Percentiles rank a stretch among this genome's conserved stretches.
Evolutionary conservation across 2,113 vertebrate genomes (phyloP).

Genomic region (Hydrochoerus hydrochaeris): DNA sequence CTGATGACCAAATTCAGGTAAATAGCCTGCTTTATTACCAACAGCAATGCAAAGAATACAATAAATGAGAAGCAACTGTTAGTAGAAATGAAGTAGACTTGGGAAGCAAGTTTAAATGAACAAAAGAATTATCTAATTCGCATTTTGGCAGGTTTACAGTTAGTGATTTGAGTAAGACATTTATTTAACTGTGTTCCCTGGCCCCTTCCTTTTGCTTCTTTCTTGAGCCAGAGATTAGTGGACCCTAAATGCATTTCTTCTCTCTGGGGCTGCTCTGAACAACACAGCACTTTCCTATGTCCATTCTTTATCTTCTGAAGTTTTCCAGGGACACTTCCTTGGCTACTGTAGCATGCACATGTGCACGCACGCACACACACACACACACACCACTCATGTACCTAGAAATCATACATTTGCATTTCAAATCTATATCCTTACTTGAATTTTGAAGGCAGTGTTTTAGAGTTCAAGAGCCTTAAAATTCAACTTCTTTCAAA

Average conservation of each 20-base stretch:
- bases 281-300: background rate
- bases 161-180: background rate
- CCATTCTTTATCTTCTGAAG: conserved; percentile 53
- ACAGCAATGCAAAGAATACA: background rate
- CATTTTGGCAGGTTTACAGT: conserved; percentile 8
- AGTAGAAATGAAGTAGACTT: background rate
- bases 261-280: background rate
- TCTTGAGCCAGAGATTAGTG: background rate
- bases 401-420: background rate
- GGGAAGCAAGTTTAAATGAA: background rate
- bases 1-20: background rate
- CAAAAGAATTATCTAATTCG: background rate
- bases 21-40: background rate
- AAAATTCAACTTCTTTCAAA: background rate
- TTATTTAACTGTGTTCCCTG: background rate
- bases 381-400: background rate
- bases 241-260: background rate
- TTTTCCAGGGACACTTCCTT: conserved; percentile 35
- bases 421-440: conserved; percentile 1
- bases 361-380: background rate
- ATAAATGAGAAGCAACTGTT: background rate
- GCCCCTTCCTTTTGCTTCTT: background rate
- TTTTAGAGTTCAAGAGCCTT: background rate
- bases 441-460: background rate
- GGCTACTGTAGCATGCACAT: background rate